These are phyloP conservation scores for Drosophila albomicans DNA, from an alignment of 1,140 invertebrate species.

Conservation along the genomic window DNA sequence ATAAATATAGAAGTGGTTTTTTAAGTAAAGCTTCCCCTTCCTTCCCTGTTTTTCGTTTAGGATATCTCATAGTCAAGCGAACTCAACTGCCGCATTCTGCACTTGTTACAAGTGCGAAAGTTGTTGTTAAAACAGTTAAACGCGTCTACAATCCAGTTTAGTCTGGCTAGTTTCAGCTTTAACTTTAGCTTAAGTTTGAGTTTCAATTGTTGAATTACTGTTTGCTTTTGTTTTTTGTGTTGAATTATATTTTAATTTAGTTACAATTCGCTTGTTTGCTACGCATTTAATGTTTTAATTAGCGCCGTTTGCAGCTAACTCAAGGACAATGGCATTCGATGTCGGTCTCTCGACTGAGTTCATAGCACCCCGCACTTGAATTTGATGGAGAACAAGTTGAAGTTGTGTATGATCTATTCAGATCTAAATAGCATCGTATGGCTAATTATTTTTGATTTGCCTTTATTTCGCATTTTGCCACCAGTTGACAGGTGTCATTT, in stretches of 20 bases:
- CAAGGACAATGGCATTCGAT: constrained; percentile 63
- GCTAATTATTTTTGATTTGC: constrained; percentile 65
- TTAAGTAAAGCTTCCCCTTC: too few relatives aligned
- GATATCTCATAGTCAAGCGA: constrained; percentile 1
- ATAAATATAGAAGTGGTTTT: too few relatives aligned
- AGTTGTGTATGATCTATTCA: constrained; percentile 13
- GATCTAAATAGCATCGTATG: constrained; percentile 49
- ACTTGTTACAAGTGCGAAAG: constrained; percentile 54
- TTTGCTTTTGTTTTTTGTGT: constrained; percentile 9
- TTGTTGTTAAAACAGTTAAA: constrained; percentile 56
- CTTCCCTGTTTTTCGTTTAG: background rate
- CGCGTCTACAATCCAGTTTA: constrained; percentile 55
- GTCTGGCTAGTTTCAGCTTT: constrained; percentile 27
- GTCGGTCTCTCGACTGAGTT: constrained; percentile 43
- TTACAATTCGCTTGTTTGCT: constrained; percentile 44
- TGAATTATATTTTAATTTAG: constrained; percentile 21
- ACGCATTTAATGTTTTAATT: constrained; percentile 83
- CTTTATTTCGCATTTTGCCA: constrained; percentile 29
- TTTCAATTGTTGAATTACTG: background rate
- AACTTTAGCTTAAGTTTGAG: too few relatives aligned
- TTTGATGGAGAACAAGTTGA: constrained; percentile 38
- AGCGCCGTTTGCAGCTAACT: constrained; percentile 54
- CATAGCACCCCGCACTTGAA: constrained; percentile 62
- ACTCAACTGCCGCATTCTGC: background rate
- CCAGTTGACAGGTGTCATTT: constrained; percentile 63